Evolutionary conservation across 2,797 vertebrate genomes (phyloP).

Genomic region (Amphiprion clarkii): DNA sequence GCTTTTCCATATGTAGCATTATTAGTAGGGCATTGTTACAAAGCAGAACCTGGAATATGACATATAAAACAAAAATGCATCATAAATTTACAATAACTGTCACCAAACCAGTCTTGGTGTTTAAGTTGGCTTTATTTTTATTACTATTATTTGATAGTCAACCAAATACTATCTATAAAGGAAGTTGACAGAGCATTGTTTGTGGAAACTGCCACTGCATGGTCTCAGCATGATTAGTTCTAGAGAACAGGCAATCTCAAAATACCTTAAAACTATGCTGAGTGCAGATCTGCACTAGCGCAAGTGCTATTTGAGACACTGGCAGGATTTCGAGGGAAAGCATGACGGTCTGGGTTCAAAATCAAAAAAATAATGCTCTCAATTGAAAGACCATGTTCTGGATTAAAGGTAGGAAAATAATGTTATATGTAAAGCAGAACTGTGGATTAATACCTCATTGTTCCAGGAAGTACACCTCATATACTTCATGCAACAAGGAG

Average conservation of each 20-base stretch:
- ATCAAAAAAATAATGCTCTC: too few species aligned
- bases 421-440: not conserved
- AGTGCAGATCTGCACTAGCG: too few species aligned
- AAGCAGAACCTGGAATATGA: too few species aligned
- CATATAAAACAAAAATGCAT: too few species aligned
- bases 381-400: too few species aligned
- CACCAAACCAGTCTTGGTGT: not conserved
- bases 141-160: not conserved
- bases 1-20: not conserved
- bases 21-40: not conserved
- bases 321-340: too few species aligned
- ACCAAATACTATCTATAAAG: not conserved
- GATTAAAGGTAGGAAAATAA: too few species aligned
- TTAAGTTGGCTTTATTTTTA: not conserved
- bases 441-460: not conserved
- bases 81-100: not conserved
- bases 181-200: not conserved
- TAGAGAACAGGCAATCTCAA: conserved; percentile 24
- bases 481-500: conserved; percentile 33
- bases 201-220: conserved; percentile 1
- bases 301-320: too few species aligned
- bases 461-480: conserved; percentile 15
- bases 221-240: conserved; percentile 13
- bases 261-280: conserved; percentile 9
- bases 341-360: too few species aligned